Percentiles rank a stretch among this genome's conserved stretches.
Evolutionary conservation across 92 coral and sea anemone species (phyloP).

Genomic region (Palythoa grandiflora): DNA sequence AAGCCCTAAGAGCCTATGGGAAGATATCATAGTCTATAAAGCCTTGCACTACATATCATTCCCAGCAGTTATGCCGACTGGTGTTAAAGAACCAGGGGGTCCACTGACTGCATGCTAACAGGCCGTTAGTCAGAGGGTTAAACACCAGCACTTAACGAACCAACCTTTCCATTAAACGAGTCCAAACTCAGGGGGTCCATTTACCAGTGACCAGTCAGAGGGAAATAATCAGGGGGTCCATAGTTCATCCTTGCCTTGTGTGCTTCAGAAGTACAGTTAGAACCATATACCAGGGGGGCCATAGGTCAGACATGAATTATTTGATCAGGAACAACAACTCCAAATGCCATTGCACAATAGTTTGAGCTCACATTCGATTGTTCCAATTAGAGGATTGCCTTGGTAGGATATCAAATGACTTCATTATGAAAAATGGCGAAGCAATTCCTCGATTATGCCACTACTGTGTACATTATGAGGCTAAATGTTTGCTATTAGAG

Average conservation of each 20-base stretch:
- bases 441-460: not conserved
- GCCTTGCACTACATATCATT: constrained; percentile 1
- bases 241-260: not conserved
- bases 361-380: not conserved
- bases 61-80: not conserved
- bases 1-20: constrained; percentile 19
- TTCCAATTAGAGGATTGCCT: not conserved
- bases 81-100: constrained; percentile 4
- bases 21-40: constrained; percentile 17
- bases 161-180: not conserved
- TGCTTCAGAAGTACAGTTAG: not conserved
- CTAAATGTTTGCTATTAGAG: not conserved
- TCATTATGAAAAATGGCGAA: not conserved
- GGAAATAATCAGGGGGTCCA: constrained; percentile 6
- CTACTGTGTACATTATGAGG: not conserved
- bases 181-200: not conserved
- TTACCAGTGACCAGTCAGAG: not conserved
- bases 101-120: not conserved
- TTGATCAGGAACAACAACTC: not conserved
- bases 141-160: not conserved
- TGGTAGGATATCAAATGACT: not conserved
- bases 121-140: not conserved
- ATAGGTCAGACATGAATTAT: not conserved
- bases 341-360: not conserved
- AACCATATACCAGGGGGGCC: not conserved